A percentile compares a stretch with the other conserved stretches of the same genome.
Conservation (phyloP, 2,113 vertebrate species). For the Astur gentilis region DNA sequence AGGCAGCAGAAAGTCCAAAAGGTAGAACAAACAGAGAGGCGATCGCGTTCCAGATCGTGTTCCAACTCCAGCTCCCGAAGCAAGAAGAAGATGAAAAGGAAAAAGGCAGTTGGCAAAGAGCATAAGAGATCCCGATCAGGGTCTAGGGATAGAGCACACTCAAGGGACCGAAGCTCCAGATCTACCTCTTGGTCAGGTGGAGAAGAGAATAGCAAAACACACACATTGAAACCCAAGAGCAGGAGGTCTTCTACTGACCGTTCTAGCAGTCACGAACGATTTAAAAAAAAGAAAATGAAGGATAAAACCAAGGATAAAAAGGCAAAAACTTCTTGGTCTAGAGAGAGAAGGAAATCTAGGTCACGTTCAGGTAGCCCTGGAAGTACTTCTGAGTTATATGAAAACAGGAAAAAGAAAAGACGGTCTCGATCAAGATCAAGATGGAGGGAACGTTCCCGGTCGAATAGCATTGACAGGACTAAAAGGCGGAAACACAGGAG, state of each 20-base stretch:
- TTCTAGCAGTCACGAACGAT: conserved; percentile 72
- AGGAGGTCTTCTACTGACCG: conserved; percentile 70
- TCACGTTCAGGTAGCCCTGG: conserved; percentile 74
- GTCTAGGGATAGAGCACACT: conserved; percentile 55
- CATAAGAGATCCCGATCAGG: conserved; percentile 9
- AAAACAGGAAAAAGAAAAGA: conserved; percentile 69
- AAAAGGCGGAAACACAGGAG: conserved; percentile 68
- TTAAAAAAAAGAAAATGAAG: conserved; percentile 65
- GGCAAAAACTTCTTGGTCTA: conserved; percentile 65
- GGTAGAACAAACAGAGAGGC: conserved; percentile 32
- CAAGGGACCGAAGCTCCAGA: conserved; percentile 64
- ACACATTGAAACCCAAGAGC: conserved; percentile 43
- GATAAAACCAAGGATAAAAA: conserved; percentile 66
- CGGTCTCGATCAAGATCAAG: conserved; percentile 58
- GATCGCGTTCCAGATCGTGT: conserved; percentile 61
- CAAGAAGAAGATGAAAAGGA: conserved; percentile 67
- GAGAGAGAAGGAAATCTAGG: conserved; percentile 64
- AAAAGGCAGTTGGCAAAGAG: conserved; percentile 57
- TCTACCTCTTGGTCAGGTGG: conserved; percentile 60
- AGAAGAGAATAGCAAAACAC: conserved; percentile 56
- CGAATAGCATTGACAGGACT: conserved; percentile 76
- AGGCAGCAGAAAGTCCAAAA: conserved; percentile 22
- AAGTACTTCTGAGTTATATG: conserved; percentile 68
- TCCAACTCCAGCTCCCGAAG: conserved; percentile 66
- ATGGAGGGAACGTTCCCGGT: conserved; percentile 69